Percentiles rank a stretch among this genome's conserved stretches.
Evolutionary conservation across 2,888 invertebrate genomes (phyloP).

Genomic region (Chaetogeoica ovagalla): DNA sequence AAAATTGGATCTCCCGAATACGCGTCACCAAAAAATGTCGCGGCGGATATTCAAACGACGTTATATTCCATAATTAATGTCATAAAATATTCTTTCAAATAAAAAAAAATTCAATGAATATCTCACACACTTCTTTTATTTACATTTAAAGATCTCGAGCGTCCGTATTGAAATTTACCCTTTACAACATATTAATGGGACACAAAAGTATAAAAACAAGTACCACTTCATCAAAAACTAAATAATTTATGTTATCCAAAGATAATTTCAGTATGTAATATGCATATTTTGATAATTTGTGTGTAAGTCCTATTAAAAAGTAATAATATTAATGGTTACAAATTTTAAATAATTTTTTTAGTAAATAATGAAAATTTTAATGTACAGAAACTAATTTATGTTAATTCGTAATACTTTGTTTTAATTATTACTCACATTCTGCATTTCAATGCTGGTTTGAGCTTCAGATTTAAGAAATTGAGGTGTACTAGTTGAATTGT

Average conservation of each 20-base stretch:
- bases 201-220: background rate
- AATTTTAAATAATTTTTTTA: background rate
- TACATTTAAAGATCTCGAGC: no score
- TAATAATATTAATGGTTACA: background rate
- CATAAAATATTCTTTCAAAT: no score
- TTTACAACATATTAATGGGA: no score
- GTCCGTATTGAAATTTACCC: no score
- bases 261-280: background rate
- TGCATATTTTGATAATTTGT: no score
- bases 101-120: no score
- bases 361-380: background rate
- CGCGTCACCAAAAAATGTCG: no score
- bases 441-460: background rate
- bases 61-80: no score
- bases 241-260: background rate
- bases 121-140: no score
- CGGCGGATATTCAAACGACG: no score
- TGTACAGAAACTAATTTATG: background rate
- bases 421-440: slow-evolving; percentile 13
- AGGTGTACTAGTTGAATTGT: background rate
- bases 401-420: background rate
- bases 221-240: background rate
- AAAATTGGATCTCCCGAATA: no score
- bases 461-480: background rate
- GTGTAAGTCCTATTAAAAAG: no score